phyloP scores from a whole-genome alignment of 2,888 invertebrate genomes.

The Ochropleura leucogaster region DNA sequence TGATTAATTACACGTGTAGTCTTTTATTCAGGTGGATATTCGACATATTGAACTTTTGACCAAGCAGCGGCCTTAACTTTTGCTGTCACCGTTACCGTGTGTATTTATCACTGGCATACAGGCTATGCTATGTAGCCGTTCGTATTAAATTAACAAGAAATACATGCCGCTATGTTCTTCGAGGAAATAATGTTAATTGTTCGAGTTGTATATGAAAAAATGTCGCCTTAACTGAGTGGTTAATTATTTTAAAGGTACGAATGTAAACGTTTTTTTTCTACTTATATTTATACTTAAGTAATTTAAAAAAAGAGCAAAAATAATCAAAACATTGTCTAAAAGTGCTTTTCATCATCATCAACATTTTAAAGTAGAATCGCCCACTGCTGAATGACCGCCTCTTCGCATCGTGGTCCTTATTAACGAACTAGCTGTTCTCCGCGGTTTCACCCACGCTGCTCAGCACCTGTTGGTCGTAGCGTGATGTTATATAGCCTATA shows the following conservation, averaged over 20 bases:
- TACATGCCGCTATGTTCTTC: constrained; percentile 45
- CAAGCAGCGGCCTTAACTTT: constrained; percentile 69
- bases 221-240: constrained; percentile 17
- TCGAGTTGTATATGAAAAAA: constrained; percentile 38
- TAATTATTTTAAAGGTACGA: constrained; percentile 11
- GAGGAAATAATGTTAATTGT: constrained; percentile 58
- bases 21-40: constrained; percentile 69
- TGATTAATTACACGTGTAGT: constrained; percentile 67
- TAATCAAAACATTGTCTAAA: neutral
- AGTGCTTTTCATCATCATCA: neutral
- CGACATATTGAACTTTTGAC: constrained; percentile 73
- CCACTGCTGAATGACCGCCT: neutral
- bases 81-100: constrained; percentile 68
- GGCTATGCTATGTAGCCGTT: constrained; percentile 47
- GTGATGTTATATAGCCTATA: too few species aligned
- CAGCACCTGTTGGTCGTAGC: too few species aligned
- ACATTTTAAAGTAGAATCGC: neutral
- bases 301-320: neutral
- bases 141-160: constrained; percentile 57
- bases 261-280: neutral
- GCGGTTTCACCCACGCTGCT: too few species aligned
- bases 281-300: neutral
- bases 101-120: constrained; percentile 57
- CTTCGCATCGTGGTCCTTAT: neutral
- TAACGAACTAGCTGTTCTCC: too few species aligned